A percentile compares a stretch with the other conserved stretches of the same genome.
These are phyloP conservation scores for Amphiduros pacificus DNA, from an alignment of 2,888 invertebrate species.

Conservation along the genomic window DNA sequence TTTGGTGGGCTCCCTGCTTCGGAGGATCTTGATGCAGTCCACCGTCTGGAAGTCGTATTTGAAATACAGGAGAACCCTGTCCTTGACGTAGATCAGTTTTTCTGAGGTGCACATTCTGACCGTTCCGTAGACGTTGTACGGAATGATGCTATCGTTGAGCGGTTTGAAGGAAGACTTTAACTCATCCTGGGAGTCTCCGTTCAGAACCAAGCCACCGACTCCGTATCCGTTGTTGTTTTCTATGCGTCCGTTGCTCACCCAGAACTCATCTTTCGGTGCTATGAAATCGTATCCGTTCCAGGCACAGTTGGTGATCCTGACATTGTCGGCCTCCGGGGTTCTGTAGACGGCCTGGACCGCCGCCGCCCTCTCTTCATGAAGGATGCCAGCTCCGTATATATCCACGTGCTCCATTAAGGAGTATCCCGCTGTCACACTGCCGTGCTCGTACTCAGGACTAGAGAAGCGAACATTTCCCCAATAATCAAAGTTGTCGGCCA, in stretches of 20 bases:
- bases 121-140: constrained; percentile 89
- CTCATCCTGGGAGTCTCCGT: constrained; percentile 79
- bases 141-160: constrained; percentile 71
- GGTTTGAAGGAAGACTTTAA: constrained; percentile 84
- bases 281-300: constrained; percentile 90
- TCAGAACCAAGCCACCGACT: constrained; percentile 79
- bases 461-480: constrained; percentile 98
- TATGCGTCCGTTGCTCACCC: constrained; percentile 61
- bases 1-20: constrained; percentile 80
- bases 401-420: constrained; percentile 76
- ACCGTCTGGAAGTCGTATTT: constrained; percentile 96
- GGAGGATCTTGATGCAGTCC: constrained; percentile 96
- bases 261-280: constrained; percentile 77
- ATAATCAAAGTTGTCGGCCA: constrained; percentile 42
- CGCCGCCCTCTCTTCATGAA: constrained; percentile 93
- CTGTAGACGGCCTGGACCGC: constrained; percentile 85
- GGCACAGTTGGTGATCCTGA: constrained; percentile 82
- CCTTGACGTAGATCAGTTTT: constrained; percentile 87
- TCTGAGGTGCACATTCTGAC: constrained; percentile 95
- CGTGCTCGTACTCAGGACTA: constrained; percentile 83
- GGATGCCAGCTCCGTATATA: constrained; percentile 88
- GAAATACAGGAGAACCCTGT: constrained; percentile 88
- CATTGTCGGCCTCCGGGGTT: constrained; percentile 78
- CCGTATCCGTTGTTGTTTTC: constrained; percentile 83
- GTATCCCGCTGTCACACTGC: constrained; percentile 62